Conservation (phyloP, 2,113 vertebrate genomes). For the Chionis minor region DNA sequence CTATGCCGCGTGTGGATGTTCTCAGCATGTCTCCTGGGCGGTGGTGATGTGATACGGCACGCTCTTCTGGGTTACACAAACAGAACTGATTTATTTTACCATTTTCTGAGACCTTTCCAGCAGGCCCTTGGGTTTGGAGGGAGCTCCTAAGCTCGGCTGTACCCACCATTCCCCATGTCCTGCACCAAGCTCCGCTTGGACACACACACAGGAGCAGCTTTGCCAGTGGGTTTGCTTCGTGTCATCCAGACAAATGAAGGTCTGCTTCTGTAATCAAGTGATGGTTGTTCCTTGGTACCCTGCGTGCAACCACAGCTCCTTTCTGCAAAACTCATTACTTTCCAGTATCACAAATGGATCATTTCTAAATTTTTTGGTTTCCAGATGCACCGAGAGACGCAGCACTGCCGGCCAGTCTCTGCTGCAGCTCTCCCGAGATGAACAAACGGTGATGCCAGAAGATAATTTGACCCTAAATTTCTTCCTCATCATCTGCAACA, state of each 20-base stretch:
- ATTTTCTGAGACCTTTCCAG: background rate
- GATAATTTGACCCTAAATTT: background rate
- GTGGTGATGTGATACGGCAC: background rate
- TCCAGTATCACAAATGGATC: background rate
- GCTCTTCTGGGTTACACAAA: background rate
- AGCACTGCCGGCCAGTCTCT: background rate
- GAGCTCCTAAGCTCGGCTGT: background rate
- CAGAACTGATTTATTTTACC: background rate
- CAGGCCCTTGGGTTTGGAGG: background rate
- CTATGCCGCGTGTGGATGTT: background rate
- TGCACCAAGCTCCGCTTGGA: background rate
- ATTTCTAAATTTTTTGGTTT: background rate
- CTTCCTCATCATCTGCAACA: background rate
- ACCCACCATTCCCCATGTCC: rapidly evolving
- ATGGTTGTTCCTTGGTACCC: background rate
- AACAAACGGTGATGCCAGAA: rapidly evolving
- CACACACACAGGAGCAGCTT: background rate
- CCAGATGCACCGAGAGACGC: background rate
- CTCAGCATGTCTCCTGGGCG: background rate
- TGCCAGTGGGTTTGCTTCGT: background rate
- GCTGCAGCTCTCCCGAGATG: background rate
- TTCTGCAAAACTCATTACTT: background rate
- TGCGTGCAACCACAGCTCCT: background rate
- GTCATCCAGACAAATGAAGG: background rate
- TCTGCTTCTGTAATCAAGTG: background rate